These are phyloP conservation scores for Auanema sp. DNA, from an alignment of 2,888 invertebrate species.

Conservation along the genomic window DNA sequence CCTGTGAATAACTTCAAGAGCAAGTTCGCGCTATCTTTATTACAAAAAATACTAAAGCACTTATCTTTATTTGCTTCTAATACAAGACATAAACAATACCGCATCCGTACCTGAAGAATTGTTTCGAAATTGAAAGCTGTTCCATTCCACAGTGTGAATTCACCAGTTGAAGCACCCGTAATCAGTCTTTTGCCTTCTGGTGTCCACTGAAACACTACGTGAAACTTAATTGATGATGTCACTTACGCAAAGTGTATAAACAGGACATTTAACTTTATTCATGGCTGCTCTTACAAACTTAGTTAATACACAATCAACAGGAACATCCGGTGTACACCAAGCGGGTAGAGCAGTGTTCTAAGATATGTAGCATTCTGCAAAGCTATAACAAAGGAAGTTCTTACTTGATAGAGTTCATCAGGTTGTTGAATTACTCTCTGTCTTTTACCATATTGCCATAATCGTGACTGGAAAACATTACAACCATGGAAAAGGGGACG, in stretches of 20 bases:
- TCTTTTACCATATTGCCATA: conserved; percentile 92
- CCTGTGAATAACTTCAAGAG: no score
- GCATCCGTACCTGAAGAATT: conserved; percentile 83
- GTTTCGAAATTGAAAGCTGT: conserved; percentile 99
- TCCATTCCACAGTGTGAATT: conserved; percentile 99
- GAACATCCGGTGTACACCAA: conserved; percentile 87
- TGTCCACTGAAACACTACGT: conserved; percentile 76
- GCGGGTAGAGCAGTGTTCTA: conserved; percentile 78
- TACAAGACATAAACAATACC: conserved; percentile 3
- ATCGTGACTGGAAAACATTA: conserved; percentile 75
- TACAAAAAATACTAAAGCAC: no score
- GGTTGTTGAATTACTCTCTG: conserved; percentile 85
- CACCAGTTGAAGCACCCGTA: conserved; percentile 97
- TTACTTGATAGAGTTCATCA: conserved; percentile 81
- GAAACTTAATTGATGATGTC: conserved; percentile 6
- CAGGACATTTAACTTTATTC: conserved; percentile 98
- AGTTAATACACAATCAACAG: conserved; percentile 86
- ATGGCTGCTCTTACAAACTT: conserved; percentile 98
- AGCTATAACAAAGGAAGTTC: background rate
- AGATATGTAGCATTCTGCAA: background rate
- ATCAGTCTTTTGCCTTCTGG: conserved; percentile 95
- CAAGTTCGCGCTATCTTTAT: no score
- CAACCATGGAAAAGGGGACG: background rate
- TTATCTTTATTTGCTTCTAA: no score
- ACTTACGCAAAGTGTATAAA: conserved; percentile 85